phyloP scores from a whole-genome alignment of 2,888 invertebrate genomes.

The Operophtera brumata region DNA sequence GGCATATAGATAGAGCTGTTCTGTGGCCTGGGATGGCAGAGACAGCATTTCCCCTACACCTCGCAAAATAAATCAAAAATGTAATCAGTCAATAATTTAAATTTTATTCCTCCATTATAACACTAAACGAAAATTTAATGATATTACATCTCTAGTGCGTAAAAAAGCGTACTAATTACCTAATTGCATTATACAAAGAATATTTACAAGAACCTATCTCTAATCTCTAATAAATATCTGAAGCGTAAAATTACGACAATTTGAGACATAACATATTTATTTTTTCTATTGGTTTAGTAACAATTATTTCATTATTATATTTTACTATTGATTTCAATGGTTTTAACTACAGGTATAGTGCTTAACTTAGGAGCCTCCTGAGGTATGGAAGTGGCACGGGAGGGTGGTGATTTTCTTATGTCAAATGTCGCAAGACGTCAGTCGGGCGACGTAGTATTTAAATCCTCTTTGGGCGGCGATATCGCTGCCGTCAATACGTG shows the following conservation, averaged over 20 bases:
- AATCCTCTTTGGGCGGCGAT: too few species aligned
- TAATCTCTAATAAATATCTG: conserved; percentile 41
- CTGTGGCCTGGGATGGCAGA: too few species aligned
- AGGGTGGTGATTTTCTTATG: too few species aligned
- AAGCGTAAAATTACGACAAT: conserved; percentile 33
- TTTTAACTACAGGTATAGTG: conserved; percentile 9
- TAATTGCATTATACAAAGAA: conserved; percentile 55
- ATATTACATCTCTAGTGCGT: conserved; percentile 56
- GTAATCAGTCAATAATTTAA: conserved; percentile 70
- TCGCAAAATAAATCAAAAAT: conserved; percentile 16
- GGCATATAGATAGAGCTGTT: too few species aligned
- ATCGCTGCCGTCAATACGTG: too few species aligned
- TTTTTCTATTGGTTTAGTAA: conserved; percentile 14
- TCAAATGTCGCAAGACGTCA: too few species aligned
- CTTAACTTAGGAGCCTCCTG: too few species aligned
- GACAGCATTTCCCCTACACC: too few species aligned
- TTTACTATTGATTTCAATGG: conserved; percentile 5
- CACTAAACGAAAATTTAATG: conserved; percentile 53
- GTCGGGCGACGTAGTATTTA: too few species aligned
- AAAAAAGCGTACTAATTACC: conserved; percentile 65
- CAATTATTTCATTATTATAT: conserved; percentile 15
- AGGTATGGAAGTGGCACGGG: too few species aligned
- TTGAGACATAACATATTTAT: conserved; percentile 6
- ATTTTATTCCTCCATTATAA: conserved; percentile 55
- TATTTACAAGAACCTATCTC: conserved; percentile 47